Evolutionary conservation across 1,140 invertebrate genomes (phyloP).

Genomic region (Drosophila rufa): DNA sequence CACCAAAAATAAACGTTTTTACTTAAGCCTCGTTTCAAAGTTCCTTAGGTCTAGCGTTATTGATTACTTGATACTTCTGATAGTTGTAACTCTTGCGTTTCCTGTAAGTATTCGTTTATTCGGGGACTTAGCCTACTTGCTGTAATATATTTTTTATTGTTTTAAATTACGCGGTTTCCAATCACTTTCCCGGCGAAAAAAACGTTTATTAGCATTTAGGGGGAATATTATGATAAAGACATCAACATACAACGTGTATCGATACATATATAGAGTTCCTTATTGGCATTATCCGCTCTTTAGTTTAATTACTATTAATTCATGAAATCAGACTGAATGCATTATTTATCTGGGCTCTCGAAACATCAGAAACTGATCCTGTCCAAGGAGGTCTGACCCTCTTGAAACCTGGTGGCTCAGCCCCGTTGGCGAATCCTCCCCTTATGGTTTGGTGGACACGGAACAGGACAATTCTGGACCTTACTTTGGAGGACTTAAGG

Average conservation of each 20-base stretch:
- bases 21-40: not conserved
- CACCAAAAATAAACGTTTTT: constrained; percentile 17
- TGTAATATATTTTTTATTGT: constrained; percentile 17
- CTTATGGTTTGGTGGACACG: not conserved
- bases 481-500: not conserved
- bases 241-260: constrained; percentile 4
- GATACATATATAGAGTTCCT: not conserved
- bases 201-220: not conserved
- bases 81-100: constrained; percentile 11
- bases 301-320: not conserved
- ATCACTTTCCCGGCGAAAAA: constrained; percentile 15
- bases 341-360: not conserved
- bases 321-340: not conserved
- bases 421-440: not conserved
- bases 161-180: constrained; percentile 4
- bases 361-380: not conserved
- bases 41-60: not conserved
- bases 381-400: not conserved
- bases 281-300: not conserved
- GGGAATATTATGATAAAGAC: not conserved
- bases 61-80: not conserved
- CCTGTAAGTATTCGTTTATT: constrained; percentile 22
- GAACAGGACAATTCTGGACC: not conserved
- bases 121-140: not conserved
- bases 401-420: constrained; percentile 10